Conservation (phyloP, 64 coral and sea anemone genomes). For the Trachythela sp. region DNA sequence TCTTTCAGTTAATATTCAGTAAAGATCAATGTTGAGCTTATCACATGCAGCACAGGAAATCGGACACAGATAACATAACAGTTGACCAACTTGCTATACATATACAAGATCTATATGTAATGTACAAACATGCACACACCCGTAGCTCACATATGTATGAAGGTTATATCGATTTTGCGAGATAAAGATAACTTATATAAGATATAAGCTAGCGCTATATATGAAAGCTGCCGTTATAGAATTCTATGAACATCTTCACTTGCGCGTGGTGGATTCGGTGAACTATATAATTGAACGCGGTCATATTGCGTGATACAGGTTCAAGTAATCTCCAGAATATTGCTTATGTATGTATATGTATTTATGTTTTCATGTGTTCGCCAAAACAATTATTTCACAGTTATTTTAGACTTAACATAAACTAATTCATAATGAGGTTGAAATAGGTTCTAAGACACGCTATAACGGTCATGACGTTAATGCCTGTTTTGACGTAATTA, state of each 20-base stretch:
- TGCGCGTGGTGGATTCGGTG: too few relatives aligned
- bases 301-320: neutral
- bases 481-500: neutral
- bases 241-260: neutral
- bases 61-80: neutral
- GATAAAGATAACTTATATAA: neutral
- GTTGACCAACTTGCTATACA: neutral
- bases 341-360: slow-evolving; percentile 6
- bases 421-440: neutral
- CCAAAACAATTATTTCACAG: neutral
- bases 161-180: neutral
- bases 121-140: neutral
- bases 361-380: neutral
- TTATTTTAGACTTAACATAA: neutral
- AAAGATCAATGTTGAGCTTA: neutral
- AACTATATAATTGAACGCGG: neutral
- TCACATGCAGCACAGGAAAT: neutral
- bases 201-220: neutral
- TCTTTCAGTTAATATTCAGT: neutral
- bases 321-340: neutral
- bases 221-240: neutral
- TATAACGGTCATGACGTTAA: neutral
- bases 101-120: neutral
- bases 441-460: neutral
- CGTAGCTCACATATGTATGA: neutral